A percentile compares a stretch with the other conserved stretches of the same genome.
phyloP scores from a whole-genome alignment of 2,888 invertebrate genomes.

The Gibbula magus region DNA sequence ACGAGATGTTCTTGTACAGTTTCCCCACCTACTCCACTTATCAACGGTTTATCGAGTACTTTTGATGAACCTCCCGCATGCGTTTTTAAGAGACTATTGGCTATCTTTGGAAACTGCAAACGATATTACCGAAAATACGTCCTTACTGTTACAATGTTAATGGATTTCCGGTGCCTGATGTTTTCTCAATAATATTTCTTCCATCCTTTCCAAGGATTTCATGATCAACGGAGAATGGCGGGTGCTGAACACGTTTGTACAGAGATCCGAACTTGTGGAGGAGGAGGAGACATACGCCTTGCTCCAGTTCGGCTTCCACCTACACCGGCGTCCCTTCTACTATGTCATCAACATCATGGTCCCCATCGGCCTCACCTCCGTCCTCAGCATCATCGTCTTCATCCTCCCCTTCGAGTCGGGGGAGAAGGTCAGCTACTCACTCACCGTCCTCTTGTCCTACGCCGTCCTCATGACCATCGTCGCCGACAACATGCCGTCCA shows the following conservation, averaged over 20 bases:
- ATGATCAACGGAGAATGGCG: conserved; percentile 38
- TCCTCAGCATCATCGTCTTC: conserved; percentile 45
- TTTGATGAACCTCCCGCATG: too few relatives aligned
- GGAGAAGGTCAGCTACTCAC: conserved; percentile 47
- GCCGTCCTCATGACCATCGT: conserved; percentile 46
- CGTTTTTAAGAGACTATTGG: too few relatives aligned
- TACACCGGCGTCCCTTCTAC: conserved; percentile 42
- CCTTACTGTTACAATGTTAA: too few relatives aligned
- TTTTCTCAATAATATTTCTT: too few relatives aligned
- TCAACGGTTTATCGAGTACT: too few relatives aligned
- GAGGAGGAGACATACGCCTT: conserved; percentile 31
- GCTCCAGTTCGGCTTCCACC: conserved; percentile 40
- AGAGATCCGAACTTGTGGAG: neutral
- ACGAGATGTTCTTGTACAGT: too few relatives aligned
- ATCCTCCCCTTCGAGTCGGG: conserved; percentile 50
- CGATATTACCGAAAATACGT: too few relatives aligned
- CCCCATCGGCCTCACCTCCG: conserved; percentile 47
- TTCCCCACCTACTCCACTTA: too few relatives aligned
- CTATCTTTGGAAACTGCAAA: too few relatives aligned
- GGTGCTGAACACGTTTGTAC: conserved; percentile 17
- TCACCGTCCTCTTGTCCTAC: conserved; percentile 47
- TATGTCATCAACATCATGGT: conserved; percentile 50
- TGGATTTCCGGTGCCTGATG: too few relatives aligned
- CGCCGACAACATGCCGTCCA: conserved; percentile 39
- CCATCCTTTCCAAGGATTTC: conserved; percentile 31